Conservation (phyloP, 2,888 invertebrate genomes). For the Leuctra nigra region DNA sequence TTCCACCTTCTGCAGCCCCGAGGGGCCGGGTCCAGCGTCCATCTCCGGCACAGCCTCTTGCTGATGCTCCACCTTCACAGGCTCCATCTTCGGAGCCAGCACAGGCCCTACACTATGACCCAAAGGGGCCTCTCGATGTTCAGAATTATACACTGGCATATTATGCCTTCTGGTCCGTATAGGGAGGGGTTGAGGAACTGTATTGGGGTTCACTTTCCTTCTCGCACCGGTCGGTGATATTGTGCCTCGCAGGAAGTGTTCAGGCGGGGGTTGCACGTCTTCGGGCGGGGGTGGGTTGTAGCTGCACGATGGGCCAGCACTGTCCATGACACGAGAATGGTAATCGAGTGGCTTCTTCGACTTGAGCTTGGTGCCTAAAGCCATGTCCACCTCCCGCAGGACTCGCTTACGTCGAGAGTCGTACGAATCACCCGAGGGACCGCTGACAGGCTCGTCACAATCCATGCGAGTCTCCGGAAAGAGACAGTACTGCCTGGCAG, state of each 20-base stretch:
- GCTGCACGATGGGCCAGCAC: constrained; percentile 19
- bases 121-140: not conserved
- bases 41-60: not conserved
- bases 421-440: constrained; percentile 15
- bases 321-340: constrained; percentile 13
- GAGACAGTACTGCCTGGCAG: constrained; percentile 16
- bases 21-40: constrained; percentile 23
- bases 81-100: not conserved
- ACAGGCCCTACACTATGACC: not conserved
- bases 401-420: constrained; percentile 28
- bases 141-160: not conserved
- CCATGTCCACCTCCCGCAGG: constrained; percentile 25
- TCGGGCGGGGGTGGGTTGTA: constrained; percentile 2
- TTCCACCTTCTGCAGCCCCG: constrained; percentile 19
- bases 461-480: constrained; percentile 22
- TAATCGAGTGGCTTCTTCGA: constrained; percentile 25
- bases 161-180: not conserved
- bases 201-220: constrained; percentile 11
- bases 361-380: constrained; percentile 24
- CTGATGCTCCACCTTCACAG: not conserved
- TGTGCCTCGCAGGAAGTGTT: not conserved
- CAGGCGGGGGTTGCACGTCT: not conserved
- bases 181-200: not conserved
- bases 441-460: constrained; percentile 18
- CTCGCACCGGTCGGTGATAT: constrained; percentile 20